Evolutionary conservation across 2,888 invertebrate genomes (phyloP), one percentile per base, ranked within the genome.

Genomic region (Drosophila rubida): DNA sequence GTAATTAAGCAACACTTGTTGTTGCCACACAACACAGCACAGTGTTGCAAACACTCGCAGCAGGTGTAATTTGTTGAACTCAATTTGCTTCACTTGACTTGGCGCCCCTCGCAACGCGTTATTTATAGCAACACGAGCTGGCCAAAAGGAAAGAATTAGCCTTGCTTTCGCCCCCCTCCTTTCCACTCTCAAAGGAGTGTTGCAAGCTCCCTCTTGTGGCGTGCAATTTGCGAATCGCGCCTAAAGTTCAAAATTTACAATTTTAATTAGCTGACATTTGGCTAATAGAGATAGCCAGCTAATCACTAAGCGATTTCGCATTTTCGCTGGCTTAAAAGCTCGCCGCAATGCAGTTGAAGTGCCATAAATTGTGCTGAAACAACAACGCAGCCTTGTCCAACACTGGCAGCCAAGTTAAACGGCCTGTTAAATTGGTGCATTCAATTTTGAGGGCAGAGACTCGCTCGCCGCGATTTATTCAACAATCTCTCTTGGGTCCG

Each of bases 1-100:
- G 82, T 86, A 82, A 82, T 82, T 82, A 82, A 80, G 76, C 80
- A 86, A 83, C 86, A 82, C 86, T 82, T 85, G 83, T 82, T 82
- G 69, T 67, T 71, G 54, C 53, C 67, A 55, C 49, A 59, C 64
- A 53, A 54, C 27, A 42, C 27, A 37, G n/a, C 59, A 41, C 27
- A 51, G 2, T 42, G 53, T 53, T 57, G 61, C 60, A 68, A 58
- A 39, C 60, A 49, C 66, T 70, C 42, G 45, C 35, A 82, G 64
- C 80, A 83, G 83, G 78, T 83, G 83, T 67, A 82, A 86, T 85
- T 83, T 86, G 86, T 83, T 83, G 74, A 83, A 82, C 86, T 71
- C 83, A 83, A 80, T 82, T 86, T 82, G 78, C 70, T 67, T 63
- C 66, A 69, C 77, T 82, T 69, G 71, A 69, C 70, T 77, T 67